Evolutionary conservation across 2,888 invertebrate genomes (phyloP).

Genomic region (Brachyopa scutellaris): DNA sequence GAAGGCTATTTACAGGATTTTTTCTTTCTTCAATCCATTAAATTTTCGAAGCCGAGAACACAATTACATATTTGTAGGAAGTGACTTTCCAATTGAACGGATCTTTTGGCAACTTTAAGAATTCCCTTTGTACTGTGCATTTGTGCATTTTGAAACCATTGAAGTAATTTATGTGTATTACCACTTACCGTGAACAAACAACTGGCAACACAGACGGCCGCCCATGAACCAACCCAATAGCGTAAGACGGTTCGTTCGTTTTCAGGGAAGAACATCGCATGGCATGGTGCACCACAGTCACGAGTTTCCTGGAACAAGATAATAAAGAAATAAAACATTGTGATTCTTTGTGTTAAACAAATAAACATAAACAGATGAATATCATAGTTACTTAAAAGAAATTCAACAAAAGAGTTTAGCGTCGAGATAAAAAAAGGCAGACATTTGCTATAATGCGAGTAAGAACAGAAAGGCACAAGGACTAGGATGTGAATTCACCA

Average conservation of each 20-base stretch:
- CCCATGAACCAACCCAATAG: conserved; percentile 97
- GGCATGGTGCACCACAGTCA: conserved; percentile 95
- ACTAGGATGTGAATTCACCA: too few species aligned
- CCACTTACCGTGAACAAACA: conserved; percentile 91
- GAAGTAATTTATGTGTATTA: conserved; percentile 57
- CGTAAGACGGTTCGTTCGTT: conserved; percentile 91
- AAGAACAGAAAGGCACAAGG: too few species aligned
- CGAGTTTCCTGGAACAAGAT: conserved; percentile 81
- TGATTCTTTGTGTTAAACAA: conserved; percentile 18
- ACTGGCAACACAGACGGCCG: conserved; percentile 93
- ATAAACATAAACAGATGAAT: neutral
- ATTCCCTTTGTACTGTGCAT: conserved; percentile 19
- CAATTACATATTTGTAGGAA: conserved; percentile 13
- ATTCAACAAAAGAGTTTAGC: neutral
- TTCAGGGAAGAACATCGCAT: conserved; percentile 94
- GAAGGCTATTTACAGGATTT: too few species aligned
- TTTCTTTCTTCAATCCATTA: too few species aligned
- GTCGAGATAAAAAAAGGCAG: too few species aligned
- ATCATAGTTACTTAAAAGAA: neutral
- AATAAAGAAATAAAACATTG: conserved; percentile 47
- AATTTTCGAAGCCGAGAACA: too few species aligned
- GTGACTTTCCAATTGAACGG: conserved; percentile 17
- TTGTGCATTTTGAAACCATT: conserved; percentile 23
- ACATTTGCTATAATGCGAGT: too few species aligned
- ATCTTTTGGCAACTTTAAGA: conserved; percentile 6